Evolutionary conservation across 2,113 vertebrate genomes (phyloP).

Genomic region (Axis porcinus): DNA sequence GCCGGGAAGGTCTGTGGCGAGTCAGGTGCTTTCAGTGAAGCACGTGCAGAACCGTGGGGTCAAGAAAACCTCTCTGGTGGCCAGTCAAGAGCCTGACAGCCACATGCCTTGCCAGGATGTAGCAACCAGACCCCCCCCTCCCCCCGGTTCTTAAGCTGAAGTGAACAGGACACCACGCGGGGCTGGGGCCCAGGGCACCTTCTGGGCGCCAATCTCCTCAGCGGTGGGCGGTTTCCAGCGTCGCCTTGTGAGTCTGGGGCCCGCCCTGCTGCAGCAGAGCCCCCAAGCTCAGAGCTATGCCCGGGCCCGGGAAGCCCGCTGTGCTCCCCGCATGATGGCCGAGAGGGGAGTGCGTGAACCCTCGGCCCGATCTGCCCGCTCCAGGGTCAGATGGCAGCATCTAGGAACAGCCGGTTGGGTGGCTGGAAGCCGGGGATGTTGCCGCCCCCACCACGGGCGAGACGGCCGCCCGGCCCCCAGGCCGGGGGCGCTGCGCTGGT

Average conservation of each 20-base stretch:
- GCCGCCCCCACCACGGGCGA: fast-evolving
- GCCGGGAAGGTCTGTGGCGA: neutral
- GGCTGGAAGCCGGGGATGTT: neutral
- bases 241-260: fast-evolving
- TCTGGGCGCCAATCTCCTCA: neutral
- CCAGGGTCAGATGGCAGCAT: fast-evolving
- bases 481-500: fast-evolving
- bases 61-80: fast-evolving
- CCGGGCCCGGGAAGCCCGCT: neutral
- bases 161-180: fast-evolving
- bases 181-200: fast-evolving
- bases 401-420: fast-evolving
- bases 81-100: fast-evolving
- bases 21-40: fast-evolving
- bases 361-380: fast-evolving
- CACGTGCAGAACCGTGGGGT: fast-evolving
- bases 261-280: neutral
- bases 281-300: neutral
- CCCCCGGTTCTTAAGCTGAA: fast-evolving
- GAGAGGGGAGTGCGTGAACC: fast-evolving
- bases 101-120: fast-evolving
- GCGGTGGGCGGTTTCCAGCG: neutral
- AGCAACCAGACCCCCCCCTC: too few relatives aligned
- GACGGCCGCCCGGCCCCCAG: neutral
- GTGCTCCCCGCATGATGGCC: neutral